Base-by-base conservation (phyloP, 1,140 invertebrate genomes). In the Danaus plexippus region DNA sequence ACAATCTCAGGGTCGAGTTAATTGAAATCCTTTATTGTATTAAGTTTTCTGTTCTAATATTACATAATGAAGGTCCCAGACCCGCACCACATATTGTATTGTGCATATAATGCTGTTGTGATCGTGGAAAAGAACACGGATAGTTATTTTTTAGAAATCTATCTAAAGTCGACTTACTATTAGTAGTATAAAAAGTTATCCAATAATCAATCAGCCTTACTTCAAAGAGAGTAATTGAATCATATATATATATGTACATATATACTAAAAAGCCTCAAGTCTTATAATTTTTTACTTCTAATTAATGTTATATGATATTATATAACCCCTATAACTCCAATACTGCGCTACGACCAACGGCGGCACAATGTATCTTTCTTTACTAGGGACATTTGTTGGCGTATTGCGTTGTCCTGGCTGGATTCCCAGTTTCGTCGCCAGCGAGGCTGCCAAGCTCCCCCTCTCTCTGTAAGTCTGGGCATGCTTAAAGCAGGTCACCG, bases 401-500 rank as follows among this genome's bases (percentile, higher is more conserved):
- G 51, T 66, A 66, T 64, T 67, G 63, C 63, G 59, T 70, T 65
- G 43, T 40, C 47, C 63, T 71, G 69, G 64, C 64, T 54, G 54
- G 43, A 47, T 65, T 73, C 66, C 66, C 64, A 67, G 67, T 63
- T 61, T 57, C 45, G 64, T 58, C 74, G 72, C 72, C 74, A 57
- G 57, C 12, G 59, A 63, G 76, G 76, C 74, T 79, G 65, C 53
- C 62, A 62, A 59, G 60, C 54, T 45, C 48, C 43, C 57, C 52
- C 44, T 46, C 49, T 46, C 49, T 11, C 47, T 15, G 49, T 52
- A 57, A 59, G 49, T n/a, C 57, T 50, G 49, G 44, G 56, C 15
- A 15, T 15, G 15, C 15, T 15, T 15, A 15, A 73, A 72, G 65
- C 71, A 69, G 75, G 75, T 77, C 74, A 74, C 64, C 73, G 77